A percentile compares a stretch with the other conserved stretches of the same genome.
phyloP scores from a whole-genome alignment of 2,797 vertebrate species.

The Sebastes flavidus region DNA sequence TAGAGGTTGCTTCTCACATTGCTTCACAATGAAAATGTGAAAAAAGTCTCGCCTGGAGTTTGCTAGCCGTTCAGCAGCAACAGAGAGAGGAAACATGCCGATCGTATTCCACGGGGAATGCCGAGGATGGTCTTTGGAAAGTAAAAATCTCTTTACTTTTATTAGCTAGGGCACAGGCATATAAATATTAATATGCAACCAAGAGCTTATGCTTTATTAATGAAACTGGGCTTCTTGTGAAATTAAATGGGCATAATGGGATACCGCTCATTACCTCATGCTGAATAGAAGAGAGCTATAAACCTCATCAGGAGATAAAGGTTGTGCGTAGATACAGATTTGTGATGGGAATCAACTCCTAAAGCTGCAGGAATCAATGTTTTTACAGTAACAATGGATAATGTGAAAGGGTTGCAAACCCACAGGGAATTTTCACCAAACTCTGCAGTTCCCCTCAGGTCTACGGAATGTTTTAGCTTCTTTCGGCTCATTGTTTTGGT shows the following conservation, averaged over 20 bases:
- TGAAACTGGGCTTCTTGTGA: conserved; percentile 67
- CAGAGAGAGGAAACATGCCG: not conserved
- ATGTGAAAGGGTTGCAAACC: not conserved
- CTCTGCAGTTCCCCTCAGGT: not conserved
- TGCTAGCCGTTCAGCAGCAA: conserved; percentile 1
- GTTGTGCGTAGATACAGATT: conserved; percentile 38
- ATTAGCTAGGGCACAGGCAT: conserved; percentile 45
- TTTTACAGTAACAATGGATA: not conserved
- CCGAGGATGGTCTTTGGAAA: conserved; percentile 26
- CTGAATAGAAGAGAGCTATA: conserved; percentile 58
- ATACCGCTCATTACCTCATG: conserved; percentile 58
- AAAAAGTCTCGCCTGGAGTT: conserved; percentile 12
- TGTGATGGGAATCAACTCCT: conserved; percentile 21
- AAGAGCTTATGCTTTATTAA: conserved; percentile 72
- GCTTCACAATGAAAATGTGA: not conserved
- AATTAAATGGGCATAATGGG: conserved; percentile 72
- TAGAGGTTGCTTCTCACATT: not conserved
- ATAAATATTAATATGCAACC: conserved; percentile 72
- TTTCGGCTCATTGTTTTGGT: not conserved
- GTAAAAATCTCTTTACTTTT: conserved; percentile 62
- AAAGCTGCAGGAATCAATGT: not conserved
- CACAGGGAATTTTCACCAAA: fast-evolving
- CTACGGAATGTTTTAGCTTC: not conserved
- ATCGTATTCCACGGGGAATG: conserved; percentile 18
- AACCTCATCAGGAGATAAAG: conserved; percentile 54